A percentile compares a stretch with the other conserved stretches of the same genome.
Conservation (phyloP, 2,888 invertebrate genomes). For the Poecilus cupreus region DNA sequence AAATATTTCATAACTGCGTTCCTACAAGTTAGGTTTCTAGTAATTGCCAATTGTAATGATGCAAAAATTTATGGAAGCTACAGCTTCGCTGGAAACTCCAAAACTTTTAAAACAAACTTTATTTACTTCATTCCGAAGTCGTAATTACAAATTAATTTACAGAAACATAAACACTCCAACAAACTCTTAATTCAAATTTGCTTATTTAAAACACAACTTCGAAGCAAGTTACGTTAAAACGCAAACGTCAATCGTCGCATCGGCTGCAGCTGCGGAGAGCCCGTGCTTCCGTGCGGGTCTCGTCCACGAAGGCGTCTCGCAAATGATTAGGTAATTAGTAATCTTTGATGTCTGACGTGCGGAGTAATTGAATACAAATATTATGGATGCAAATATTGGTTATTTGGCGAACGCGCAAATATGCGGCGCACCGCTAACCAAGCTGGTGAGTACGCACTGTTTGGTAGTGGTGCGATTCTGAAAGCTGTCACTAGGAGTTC, state of each 20-base stretch:
- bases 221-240: neutral
- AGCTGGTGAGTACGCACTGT: neutral
- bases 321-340: constrained; percentile 50
- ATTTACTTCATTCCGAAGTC: no score
- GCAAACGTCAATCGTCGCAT: neutral
- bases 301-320: constrained; percentile 3
- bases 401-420: constrained; percentile 43
- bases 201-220: neutral
- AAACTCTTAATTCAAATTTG: neutral
- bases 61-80: no score
- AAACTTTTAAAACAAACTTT: no score
- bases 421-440: constrained; percentile 14
- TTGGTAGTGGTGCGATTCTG: neutral
- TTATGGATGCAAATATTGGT: constrained; percentile 49
- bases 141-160: neutral
- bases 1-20: no score
- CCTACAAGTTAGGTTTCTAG: no score
- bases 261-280: neutral
- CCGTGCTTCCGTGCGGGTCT: neutral
- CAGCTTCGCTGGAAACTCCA: no score
- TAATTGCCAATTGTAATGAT: no score
- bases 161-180: neutral
- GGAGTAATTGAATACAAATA: constrained; percentile 55
- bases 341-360: constrained; percentile 48
- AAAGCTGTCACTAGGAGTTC: no score